phyloP scores from a whole-genome alignment of 1,140 invertebrate species.

The Rhyzopertha dominica region DNA sequence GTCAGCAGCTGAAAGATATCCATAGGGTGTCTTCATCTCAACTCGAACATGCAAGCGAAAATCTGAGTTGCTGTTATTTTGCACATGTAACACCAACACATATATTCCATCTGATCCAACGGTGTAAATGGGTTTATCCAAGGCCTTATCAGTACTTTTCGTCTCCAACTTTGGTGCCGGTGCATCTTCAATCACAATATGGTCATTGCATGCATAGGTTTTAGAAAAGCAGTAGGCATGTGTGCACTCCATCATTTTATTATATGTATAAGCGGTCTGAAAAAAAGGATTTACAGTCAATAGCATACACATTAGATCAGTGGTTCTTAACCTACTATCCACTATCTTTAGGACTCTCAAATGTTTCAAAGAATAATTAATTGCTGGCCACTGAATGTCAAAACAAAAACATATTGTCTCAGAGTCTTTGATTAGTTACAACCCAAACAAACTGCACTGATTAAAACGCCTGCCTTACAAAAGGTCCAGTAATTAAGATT shows the following conservation, averaged over 20 bases:
- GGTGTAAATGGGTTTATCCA: slow-evolving; percentile 41
- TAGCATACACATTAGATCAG: neutral
- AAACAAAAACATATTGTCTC: slow-evolving; percentile 19
- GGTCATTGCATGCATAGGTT: slow-evolving; percentile 33
- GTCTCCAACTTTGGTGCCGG: slow-evolving; percentile 19
- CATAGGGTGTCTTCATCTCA: slow-evolving; percentile 60
- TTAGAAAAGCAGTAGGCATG: slow-evolving; percentile 9
- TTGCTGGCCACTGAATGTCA: slow-evolving; percentile 3
- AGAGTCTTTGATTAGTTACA: slow-evolving; percentile 18
- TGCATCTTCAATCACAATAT: slow-evolving; percentile 32
- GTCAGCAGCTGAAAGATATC: slow-evolving; percentile 70
- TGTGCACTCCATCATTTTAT: neutral
- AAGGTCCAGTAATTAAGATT: too few relatives aligned
- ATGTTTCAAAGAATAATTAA: slow-evolving; percentile 11
- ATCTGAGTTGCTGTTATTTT: slow-evolving; percentile 18
- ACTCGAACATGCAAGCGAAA: slow-evolving; percentile 55
- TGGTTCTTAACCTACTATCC: neutral
- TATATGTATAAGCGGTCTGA: slow-evolving; percentile 1
- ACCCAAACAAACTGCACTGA: too few relatives aligned
- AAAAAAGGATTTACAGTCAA: neutral
- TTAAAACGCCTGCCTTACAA: too few relatives aligned
- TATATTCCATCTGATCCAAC: slow-evolving; percentile 54
- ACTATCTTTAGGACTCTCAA: slow-evolving; percentile 9
- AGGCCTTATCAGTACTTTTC: slow-evolving; percentile 14
- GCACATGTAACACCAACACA: slow-evolving; percentile 45